Evolutionary conservation across 2,797 vertebrate species (phyloP).

Genomic region (Harpagifer antarcticus): DNA sequence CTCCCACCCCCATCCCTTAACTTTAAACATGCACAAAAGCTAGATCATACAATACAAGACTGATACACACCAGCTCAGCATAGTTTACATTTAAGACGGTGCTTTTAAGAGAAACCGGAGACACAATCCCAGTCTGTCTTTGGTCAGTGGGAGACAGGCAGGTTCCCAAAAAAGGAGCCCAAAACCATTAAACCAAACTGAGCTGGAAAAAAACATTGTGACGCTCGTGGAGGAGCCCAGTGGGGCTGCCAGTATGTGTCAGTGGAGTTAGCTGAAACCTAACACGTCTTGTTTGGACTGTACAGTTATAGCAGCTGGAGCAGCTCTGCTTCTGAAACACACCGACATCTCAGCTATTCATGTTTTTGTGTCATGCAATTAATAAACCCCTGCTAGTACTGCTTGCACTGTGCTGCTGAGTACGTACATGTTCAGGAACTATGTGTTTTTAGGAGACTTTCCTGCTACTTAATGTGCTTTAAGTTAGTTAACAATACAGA

Average conservation of each 20-base stretch:
- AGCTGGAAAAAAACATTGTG: conserved; percentile 34
- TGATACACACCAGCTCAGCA: conserved; percentile 42
- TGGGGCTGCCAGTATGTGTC: conserved; percentile 21
- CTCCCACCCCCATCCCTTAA: not conserved
- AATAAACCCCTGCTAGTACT: conserved; percentile 18
- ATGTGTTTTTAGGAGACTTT: not conserved
- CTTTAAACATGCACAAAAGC: not conserved
- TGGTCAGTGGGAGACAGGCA: conserved; percentile 29
- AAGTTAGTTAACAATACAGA: not conserved
- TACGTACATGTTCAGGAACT: conserved; percentile 11
- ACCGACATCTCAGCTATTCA: conserved; percentile 8
- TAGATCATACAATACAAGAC: conserved; percentile 39
- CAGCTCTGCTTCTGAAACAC: conserved; percentile 36
- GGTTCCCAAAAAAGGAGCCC: conserved; percentile 68
- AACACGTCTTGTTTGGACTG: conserved; percentile 58
- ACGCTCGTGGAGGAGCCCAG: conserved; percentile 28
- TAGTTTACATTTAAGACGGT: conserved; percentile 35
- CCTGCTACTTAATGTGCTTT: not conserved
- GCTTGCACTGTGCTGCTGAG: conserved; percentile 3
- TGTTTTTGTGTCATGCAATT: conserved; percentile 22
- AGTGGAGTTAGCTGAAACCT: conserved; percentile 42
- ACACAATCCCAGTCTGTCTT: conserved; percentile 26
- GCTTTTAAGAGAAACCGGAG: conserved; percentile 51
- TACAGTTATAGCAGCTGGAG: conserved; percentile 45
- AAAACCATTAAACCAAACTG: conserved; percentile 62